phyloP scores from a whole-genome alignment of 2,888 invertebrate genomes.

The Drosophila fungiperda region DNA sequence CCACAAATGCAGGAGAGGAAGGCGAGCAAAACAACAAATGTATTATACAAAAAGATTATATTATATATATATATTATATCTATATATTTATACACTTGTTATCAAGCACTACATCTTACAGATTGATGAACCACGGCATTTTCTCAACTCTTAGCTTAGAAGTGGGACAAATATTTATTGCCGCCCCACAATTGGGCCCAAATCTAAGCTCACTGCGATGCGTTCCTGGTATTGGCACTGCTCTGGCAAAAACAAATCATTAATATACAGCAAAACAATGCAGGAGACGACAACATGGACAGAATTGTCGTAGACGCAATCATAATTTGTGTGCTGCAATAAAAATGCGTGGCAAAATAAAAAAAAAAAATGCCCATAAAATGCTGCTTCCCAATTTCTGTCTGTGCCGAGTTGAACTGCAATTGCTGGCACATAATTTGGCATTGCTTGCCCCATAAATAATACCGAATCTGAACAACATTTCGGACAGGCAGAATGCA shows the following conservation, averaged over 20 bases:
- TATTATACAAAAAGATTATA: not conserved
- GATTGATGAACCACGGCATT: not conserved
- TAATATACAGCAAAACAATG: slow-evolving; percentile 36
- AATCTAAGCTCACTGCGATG: not conserved
- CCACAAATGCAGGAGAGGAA: slow-evolving; percentile 2
- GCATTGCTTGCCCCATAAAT: slow-evolving; percentile 61
- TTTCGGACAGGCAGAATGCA: slow-evolving; percentile 13
- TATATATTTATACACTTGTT: not conserved
- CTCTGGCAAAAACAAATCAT: slow-evolving; percentile 19
- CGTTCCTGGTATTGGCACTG: slow-evolving; percentile 19
- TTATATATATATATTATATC: not conserved
- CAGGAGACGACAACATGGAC: slow-evolving; percentile 10
- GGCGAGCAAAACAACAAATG: slow-evolving; percentile 12
- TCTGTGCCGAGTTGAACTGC: slow-evolving; percentile 35
- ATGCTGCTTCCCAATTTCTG: slow-evolving; percentile 62
- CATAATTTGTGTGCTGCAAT: slow-evolving; percentile 75
- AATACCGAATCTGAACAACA: slow-evolving; percentile 60
- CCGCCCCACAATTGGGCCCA: slow-evolving; percentile 24
- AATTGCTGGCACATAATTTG: slow-evolving; percentile 74
- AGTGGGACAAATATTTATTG: not conserved
- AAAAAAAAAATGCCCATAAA: slow-evolving; percentile 63
- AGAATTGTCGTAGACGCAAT: slow-evolving; percentile 53
- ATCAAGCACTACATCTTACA: not conserved
- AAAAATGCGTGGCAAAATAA: slow-evolving; percentile 78
- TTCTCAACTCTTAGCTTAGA: not conserved